A percentile compares a stretch with the other conserved stretches of the same genome.
Conservation (phyloP, 2,797 vertebrate species). For the Eupleurogrammus muticus region DNA sequence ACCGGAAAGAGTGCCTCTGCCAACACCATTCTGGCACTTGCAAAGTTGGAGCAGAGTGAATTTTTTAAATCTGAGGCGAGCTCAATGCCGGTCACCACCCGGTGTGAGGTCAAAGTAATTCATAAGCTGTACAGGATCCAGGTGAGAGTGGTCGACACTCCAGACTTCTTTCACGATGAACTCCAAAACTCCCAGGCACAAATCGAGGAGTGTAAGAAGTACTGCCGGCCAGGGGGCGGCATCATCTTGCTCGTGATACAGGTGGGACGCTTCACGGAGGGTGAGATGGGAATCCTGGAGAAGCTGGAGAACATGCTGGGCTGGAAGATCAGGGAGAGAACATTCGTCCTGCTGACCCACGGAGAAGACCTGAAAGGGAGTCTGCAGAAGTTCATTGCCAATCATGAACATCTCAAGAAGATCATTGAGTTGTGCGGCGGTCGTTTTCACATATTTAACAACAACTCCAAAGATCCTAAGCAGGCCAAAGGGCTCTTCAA, state of each 20-base stretch:
- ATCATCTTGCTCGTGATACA: slow-evolving; percentile 37
- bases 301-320: slow-evolving; percentile 19
- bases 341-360: slow-evolving; percentile 37
- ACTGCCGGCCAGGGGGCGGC: slow-evolving; percentile 9
- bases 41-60: rapidly evolving
- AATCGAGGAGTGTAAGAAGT: slow-evolving; percentile 19
- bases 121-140: rapidly evolving
- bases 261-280: slow-evolving; percentile 18
- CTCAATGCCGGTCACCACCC: slow-evolving; percentile 15
- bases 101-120: neutral
- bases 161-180: slow-evolving; percentile 31
- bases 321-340: slow-evolving; percentile 9
- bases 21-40: slow-evolving; percentile 45
- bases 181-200: neutral
- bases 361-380: slow-evolving; percentile 13
- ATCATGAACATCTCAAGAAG: rapidly evolving
- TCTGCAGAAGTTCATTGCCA: rapidly evolving
- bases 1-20: slow-evolving; percentile 51
- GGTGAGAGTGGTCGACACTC: slow-evolving; percentile 48
- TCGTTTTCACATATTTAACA: slow-evolving; percentile 5
- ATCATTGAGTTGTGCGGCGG: rapidly evolving
- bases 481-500: slow-evolving; percentile 35
- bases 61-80: neutral
- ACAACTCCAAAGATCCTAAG: neutral
- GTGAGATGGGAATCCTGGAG: slow-evolving; percentile 17